Conservation (phyloP, 1,140 invertebrate species). For the Neuroterus valhalla region DNA sequence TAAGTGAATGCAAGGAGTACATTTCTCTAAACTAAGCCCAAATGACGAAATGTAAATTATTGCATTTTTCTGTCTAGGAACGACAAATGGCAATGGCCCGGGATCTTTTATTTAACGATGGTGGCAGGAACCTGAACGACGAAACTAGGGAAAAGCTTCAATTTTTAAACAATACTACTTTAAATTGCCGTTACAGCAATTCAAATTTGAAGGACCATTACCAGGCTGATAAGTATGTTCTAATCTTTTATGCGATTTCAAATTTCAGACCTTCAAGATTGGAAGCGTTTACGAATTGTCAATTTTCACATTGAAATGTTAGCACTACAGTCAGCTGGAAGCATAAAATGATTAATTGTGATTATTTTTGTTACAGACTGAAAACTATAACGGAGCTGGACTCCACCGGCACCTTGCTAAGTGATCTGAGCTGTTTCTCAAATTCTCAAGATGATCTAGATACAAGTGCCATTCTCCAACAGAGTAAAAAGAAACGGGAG, state of each 20-base stretch:
- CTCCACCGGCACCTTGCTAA: conserved; percentile 82
- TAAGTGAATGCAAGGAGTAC: conserved; percentile 56
- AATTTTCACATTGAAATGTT: neutral
- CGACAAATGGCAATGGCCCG: conserved; percentile 83
- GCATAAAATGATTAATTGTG: neutral
- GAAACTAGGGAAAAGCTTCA: conserved; percentile 88
- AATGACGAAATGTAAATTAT: neutral
- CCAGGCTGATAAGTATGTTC: conserved; percentile 68
- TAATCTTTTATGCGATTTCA: neutral
- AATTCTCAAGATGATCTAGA: conserved; percentile 92
- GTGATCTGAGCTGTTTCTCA: conserved; percentile 86
- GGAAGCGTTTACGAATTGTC: no score
- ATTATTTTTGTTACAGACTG: conserved; percentile 71
- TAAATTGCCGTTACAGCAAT: conserved; percentile 68
- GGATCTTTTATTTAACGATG: conserved; percentile 83
- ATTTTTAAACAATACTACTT: conserved; percentile 80
- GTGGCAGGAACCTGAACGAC: conserved; percentile 81
- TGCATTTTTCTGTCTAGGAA: conserved; percentile 75
- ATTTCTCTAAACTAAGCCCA: neutral
- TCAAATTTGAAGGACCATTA: conserved; percentile 69
- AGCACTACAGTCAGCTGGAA: no score
- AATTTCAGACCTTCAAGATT: no score
- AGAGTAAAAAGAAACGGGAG: conserved; percentile 76
- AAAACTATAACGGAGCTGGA: conserved; percentile 82
- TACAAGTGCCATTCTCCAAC: conserved; percentile 74